Base-by-base conservation (phyloP, 1,140 invertebrate genomes). In the Drosophila truncata region DNA sequence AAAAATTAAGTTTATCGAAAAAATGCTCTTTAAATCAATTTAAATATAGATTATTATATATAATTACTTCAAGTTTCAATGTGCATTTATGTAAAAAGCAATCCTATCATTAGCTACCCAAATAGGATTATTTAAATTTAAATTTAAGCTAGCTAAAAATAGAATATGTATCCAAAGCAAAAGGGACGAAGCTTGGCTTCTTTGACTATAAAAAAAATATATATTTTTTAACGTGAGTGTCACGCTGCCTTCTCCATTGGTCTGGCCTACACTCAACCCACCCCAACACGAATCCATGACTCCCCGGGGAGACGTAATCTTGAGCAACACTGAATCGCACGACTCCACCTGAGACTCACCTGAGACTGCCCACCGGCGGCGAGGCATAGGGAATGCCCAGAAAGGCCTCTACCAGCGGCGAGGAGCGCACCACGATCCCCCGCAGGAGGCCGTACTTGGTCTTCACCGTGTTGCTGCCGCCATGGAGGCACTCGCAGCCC, bases 371-470 rank as follows among this genome's bases (percentile, higher is more conserved):
- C 65, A 92, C 92, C 37, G 94, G 94, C 42, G 94, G 94, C 57
- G 94, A 95, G 62, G 94, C 98, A 94, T 99, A 99, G 2, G 98
- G 98, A 65, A 99, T 96, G 39, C 98, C 98, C 70, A 98, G 95
- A 92, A 98, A 99, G n/a, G 97, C 97, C 93, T 99, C 98, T 39
- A 99, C 97, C 29, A 96, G 95, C 29, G 95, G 96, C 84, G 96
- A 95, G 61, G 95, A 94, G 84, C 96, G 95, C 35, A 97, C 95
- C 58, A 98, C 95, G 86, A 97, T 95, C 33, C 98, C 98, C 13
- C 97, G 95, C 71, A 98, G 93, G 29, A 95, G 95, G 25, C 97
- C 98, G 94, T 98, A 98, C 91, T 97, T 97, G 52, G 97, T 98
- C 72, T 95, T 95, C 31, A 98, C 96, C 33, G 97, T 95, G 66